Evolutionary conservation across 64 coral and sea anemone genomes (phyloP), one percentile per base, ranked within the genome.

Genomic region (Porites australiensis): DNA sequence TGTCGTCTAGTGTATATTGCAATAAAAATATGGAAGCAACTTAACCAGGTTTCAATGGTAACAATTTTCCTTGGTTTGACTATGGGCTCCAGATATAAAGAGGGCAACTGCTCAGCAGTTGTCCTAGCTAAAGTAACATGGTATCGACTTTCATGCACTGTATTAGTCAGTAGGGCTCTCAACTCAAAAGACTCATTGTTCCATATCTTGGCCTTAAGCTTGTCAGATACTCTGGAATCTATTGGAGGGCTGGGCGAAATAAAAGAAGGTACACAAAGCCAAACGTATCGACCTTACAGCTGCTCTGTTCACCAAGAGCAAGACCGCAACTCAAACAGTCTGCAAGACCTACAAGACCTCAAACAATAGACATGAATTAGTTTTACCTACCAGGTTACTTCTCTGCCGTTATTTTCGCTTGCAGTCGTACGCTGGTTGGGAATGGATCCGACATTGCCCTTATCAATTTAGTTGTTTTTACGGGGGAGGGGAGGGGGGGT

Each of bases 201-300:
- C 84, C 84, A 88, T 13, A 94, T 94, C 53, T 80, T 88, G 2
- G 50, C n/a, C 58, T 68, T 88, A 14, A 88, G 7, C 70, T 94
- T 94, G 8, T 54, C 44, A 4, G 50, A 18, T 4, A 94, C 75
- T 14, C 67, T 51, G 4, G 84, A 58, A 59, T 94, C 86, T 13
- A 94, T 67, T 2, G 85, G 50, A 5, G 81, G 44, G 9, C 65
- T 82, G 8, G 54, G 16, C 3, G 92, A 94, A n/a, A n/a, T 9
- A 88, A 88, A 88, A n/a, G n/a, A n/a, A n/a, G n/a, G n/a, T n/a
- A n/a, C n/a, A n/a, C n/a, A n/a, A n/a, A n/a, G n/a, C n/a, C n/a
- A n/a, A n/a, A n/a, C n/a, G n/a, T n/a, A n/a, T n/a, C n/a, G n/a
- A n/a, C n/a, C n/a, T n/a, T n/a, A n/a, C n/a, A n/a, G n/a, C n/a